Base-by-base conservation (phyloP, 2,797 vertebrate genomes). In the Enteromius radiatus region DNA sequence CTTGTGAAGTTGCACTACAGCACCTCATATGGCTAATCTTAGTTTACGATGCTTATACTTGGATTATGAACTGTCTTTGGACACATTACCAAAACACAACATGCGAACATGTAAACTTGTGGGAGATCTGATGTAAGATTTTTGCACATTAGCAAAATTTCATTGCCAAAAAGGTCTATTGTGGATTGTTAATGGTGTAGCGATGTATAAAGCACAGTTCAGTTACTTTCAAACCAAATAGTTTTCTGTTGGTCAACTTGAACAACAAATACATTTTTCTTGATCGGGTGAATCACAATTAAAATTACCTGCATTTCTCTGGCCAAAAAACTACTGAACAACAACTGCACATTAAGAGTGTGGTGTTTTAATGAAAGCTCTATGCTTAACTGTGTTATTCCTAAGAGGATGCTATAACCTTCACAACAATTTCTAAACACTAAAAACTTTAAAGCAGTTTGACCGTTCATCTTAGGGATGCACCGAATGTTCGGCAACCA, bases 161-260 rank as follows among this genome's bases (percentile, higher is more conserved):
- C 12, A 47, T 47, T 5, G 45, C 14, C 45, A 47, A 47, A 47
- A 47, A 15, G 52, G 9, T 54, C 52, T 21, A 54, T 9, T n/a
- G 52, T n/a, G 21, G n/a, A n/a, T 59, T 14, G 54, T 59, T 59
- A 26, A 5, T 5, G 26, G 56, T 26, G 23, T 2, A 59, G 3
- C 3, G 21, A 54, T 54, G 52, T n/a, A 68, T 68, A 36, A 68
- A 41, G 36, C 36, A 4, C n/a, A 41, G n/a, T 38, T 23, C 11
- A 68, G 23, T 70, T 15, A 47, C 38, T 70, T 70, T 70, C 26
- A 70, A 70, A 47, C 41, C 68, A 70, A 47, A 9, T 3, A 28
- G 41, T 26, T 71, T 71, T 49, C 26, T 49, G 45, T 71, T 71
- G 17, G 45, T n/a, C 10, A 73, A 70, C 2, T 6, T 33, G 8